Evolutionary conservation across 37 sponge, comb jelly and placozoan genomes (phyloP), one percentile per base, ranked within the genome.

Genomic region (Petrosia ficiformis): DNA sequence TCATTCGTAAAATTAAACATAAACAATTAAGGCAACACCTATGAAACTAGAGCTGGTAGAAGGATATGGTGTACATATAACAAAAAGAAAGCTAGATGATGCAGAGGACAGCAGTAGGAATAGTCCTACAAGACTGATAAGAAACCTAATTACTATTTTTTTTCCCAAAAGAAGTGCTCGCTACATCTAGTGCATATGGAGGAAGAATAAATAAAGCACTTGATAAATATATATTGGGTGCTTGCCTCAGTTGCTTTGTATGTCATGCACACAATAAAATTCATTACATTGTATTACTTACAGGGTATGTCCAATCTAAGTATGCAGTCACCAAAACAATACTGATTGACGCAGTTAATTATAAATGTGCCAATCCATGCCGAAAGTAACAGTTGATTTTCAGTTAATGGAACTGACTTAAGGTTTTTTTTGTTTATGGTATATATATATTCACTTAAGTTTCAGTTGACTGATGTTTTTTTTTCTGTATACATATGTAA

Each of bases 331-430:
- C 72, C 6, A 70, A 58, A 33, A 78, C 56, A 2, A 25, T 39
- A 69, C 65, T 80, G 31, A 65, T 80, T 34, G 80, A 80, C 34
- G 72, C 80, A 6, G 3, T 80, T 3, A 80, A 80, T 57, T 64
- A 80, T 29, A 80, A 80, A 40, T 80, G 80, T 80, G 80, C 72
- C 1, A 80, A 80, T 42, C 71, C 39, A 43, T n/a, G 80, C 4
- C 60, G 80, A 42, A 77, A 65, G 54, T 16, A 48, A 16, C 10
- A 48, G 54, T n/a, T n/a, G n/a, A n/a, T n/a, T n/a, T n/a, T n/a
- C n/a, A n/a, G n/a, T n/a, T n/a, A n/a, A n/a, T n/a, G n/a, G n/a
- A n/a, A n/a, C n/a, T n/a, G n/a, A n/a, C n/a, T n/a, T n/a, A n/a
- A n/a, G n/a, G n/a, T n/a, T n/a, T n/a, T n/a, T n/a, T n/a, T n/a